Base-by-base conservation (phyloP, 2,888 invertebrate genomes). In the Limenitis camilla region DNA sequence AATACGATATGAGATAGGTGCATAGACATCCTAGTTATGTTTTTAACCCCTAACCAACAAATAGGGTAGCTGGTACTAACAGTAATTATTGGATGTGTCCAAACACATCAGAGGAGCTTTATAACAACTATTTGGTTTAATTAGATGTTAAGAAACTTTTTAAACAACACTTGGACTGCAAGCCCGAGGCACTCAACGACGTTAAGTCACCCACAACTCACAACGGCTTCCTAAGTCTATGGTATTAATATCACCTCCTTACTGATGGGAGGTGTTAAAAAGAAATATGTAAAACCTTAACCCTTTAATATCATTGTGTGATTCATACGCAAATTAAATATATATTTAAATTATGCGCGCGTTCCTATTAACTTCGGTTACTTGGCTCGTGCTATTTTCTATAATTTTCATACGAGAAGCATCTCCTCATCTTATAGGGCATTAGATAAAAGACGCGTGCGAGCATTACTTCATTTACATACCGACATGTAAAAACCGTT, bases 381-480 rank as follows among this genome's bases (percentile, higher is more conserved):
- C 46, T 19, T 19, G 67, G 63, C 70, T 67, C 68, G 71, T 65
- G 70, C 67, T 71, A 61, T 52, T 64, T 59, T 69, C 71, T 74
- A 76, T 71, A 71, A 75, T 69, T 79, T 78, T 67, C 79, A 82
- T 82, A 78, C 67, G 74, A 76, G 81, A 66, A 66, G 70, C 80
- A 75, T 77, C 77, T 76, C 72, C 69, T 54, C 57, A 76, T 77
- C 70, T 78, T 73, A 78, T 45, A 76, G 73, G 79, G 79, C 79
- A 82, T 83, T 71, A 60, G 76, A 81, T 77, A 68, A 67, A 72
- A 68, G 73, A 72, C 81, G 74, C 77, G 81, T 80, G 82, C 78
- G 71, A 64, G 31, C 64, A 45, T 44, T 43, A 52, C 53, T 35
- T 49, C 43, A 62, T 61, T 61, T 58, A 49, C 60, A 62, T 61